Conservation (phyloP, 2,888 invertebrate species). For the Prostheceraeus crozeri region DNA sequence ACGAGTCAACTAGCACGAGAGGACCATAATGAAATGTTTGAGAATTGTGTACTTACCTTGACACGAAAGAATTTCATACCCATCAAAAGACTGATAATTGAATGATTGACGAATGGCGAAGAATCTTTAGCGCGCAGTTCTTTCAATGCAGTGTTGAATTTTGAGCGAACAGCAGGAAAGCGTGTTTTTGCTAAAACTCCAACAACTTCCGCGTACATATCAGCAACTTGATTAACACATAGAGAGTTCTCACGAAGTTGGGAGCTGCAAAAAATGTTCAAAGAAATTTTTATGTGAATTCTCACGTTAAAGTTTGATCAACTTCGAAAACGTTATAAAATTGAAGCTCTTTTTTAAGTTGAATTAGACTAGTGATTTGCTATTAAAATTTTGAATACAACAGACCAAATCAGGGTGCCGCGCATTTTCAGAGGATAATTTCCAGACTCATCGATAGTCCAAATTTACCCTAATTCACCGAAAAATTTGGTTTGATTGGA, state of each 20-base stretch:
- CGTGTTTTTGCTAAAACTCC: constrained; percentile 87
- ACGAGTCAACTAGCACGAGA: too few relatives aligned
- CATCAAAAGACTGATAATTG: constrained; percentile 90
- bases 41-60: constrained; percentile 64
- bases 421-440: too few relatives aligned
- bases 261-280: constrained; percentile 61
- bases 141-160: constrained; percentile 83
- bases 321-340: too few relatives aligned
- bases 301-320: too few relatives aligned
- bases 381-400: too few relatives aligned
- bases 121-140: constrained; percentile 73
- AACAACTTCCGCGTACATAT: constrained; percentile 93
- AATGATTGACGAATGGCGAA: constrained; percentile 63
- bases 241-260: constrained; percentile 84
- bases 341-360: too few relatives aligned
- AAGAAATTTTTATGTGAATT: background rate
- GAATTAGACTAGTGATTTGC: too few relatives aligned
- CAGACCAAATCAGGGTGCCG: too few relatives aligned
- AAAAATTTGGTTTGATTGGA: too few relatives aligned
- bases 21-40: too few relatives aligned
- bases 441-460: too few relatives aligned
- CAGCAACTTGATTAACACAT: constrained; percentile 91
- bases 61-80: constrained; percentile 96
- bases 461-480: too few relatives aligned
- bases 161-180: constrained; percentile 80